Base-by-base conservation (phyloP, 2,113 vertebrate genomes). In the Dipodomys ordii region DNA sequence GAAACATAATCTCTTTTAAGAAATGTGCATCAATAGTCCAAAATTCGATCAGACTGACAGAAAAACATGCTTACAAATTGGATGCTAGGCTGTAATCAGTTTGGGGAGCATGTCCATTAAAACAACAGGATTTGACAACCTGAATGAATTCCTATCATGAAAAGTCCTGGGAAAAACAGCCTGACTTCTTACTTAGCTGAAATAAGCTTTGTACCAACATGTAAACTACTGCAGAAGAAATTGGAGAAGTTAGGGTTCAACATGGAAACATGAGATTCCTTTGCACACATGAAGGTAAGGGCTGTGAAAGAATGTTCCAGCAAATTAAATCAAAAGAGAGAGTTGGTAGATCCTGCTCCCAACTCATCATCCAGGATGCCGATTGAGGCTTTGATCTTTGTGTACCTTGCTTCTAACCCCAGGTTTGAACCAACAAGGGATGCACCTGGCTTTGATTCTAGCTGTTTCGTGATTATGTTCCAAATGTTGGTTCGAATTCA, bases 371-470 rank as follows among this genome's bases (percentile, higher is more conserved):
- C 80, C 57, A 65, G 80, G 23, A 6, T 35, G 84, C 91, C 46
- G 74, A 12, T 88, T n/a, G 35, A 5, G 76, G 73, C 95, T 97
- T 96, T 97, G 96, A 96, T 95, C 95, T 95, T 68, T 35, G 64
- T 25, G 44, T 64, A 84, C 92, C 80, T 90, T 84, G 83, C 78
- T 65, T 80, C 91, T 78, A 69, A 91, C 64, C 93, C 30, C 10
- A 39, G 76, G 44, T 82, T 83, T 90, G 25, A 94, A 76, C n/a
- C 53, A 12, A 13, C 0, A 12, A 87, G 57, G 30, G 77, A 86
- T 83, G 35, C 83, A 96, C 80, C 89, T 95, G 96, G 87, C 73
- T 97, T 94, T 95, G 64, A 96, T 95, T 96, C 93, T 49, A 77
- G 76, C 64, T 89, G 67, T 87, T 91, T 83, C 64, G 87, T 93